These are phyloP conservation scores for Bubo scandiacus DNA, from an alignment of 2,113 vertebrate species.

Conservation along the genomic window DNA sequence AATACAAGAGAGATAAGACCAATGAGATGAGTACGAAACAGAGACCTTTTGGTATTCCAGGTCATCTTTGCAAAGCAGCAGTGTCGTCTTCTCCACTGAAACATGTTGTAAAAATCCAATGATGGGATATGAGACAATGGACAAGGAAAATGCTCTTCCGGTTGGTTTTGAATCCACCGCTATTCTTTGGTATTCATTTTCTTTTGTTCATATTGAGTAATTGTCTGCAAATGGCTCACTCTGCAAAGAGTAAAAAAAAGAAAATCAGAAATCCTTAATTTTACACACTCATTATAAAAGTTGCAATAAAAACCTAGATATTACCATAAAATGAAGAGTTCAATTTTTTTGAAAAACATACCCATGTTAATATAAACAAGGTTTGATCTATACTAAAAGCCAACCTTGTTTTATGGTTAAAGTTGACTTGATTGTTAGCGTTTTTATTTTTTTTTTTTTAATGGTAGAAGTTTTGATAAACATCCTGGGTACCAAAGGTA, in stretches of 20 bases:
- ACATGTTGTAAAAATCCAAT: slow-evolving; percentile 83
- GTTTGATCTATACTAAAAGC: not conserved
- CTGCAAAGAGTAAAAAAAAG: slow-evolving; percentile 46
- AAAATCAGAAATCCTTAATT: not conserved
- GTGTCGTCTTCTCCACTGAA: slow-evolving; percentile 89
- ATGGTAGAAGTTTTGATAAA: not conserved
- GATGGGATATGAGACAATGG: not conserved
- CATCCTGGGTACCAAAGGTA: not conserved
- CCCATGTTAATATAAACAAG: not conserved
- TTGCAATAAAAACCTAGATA: not conserved
- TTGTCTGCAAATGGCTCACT: not conserved
- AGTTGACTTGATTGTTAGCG: not conserved
- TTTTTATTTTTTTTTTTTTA: not conserved
- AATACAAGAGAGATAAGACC: slow-evolving; percentile 82
- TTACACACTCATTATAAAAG: not conserved
- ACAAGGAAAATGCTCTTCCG: not conserved
- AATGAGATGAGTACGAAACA: slow-evolving; percentile 85
- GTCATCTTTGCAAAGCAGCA: slow-evolving; percentile 95
- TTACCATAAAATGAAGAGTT: not conserved
- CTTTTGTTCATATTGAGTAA: not conserved
- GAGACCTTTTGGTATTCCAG: slow-evolving; percentile 92
- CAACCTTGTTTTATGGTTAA: not conserved
- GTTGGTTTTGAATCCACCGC: slow-evolving; percentile 12
- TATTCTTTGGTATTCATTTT: slow-evolving; percentile 71
- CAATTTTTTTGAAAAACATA: not conserved